Percentiles rank a stretch among this genome's conserved stretches.
These are phyloP conservation scores for Teleogryllus occipitalis DNA, from an alignment of 1,140 invertebrate genomes.

Conservation along the genomic window DNA sequence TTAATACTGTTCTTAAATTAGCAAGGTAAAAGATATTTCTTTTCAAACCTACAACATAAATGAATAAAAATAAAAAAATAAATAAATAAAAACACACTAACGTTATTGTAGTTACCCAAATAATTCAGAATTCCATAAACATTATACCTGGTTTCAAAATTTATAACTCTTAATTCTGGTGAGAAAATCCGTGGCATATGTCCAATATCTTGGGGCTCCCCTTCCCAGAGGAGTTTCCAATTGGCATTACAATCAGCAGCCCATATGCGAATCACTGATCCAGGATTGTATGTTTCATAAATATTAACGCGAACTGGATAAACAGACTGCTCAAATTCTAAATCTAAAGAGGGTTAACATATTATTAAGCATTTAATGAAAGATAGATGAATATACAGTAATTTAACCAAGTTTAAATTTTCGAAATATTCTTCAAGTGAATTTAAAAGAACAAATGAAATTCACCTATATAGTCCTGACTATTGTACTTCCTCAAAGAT, in stretches of 20 bases:
- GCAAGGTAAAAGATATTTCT: no score
- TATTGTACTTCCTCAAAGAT: constrained; percentile 53
- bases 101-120: no score
- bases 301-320: constrained; percentile 67
- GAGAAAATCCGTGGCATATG: constrained; percentile 65
- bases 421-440: constrained; percentile 4
- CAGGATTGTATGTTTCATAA: constrained; percentile 87
- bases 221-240: constrained; percentile 74
- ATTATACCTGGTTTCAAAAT: constrained; percentile 55
- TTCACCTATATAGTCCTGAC: constrained; percentile 75
- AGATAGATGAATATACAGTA: no score
- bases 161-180: constrained; percentile 53
- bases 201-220: constrained; percentile 51
- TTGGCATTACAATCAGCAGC: constrained; percentile 45
- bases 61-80: no score
- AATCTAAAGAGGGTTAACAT: constrained; percentile 29
- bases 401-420: not conserved
- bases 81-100: no score
- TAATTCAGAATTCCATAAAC: no score
- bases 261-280: constrained; percentile 74
- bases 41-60: no score
- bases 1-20: no score
- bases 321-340: constrained; percentile 59
- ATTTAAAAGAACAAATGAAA: not conserved
- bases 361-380: no score